Evolutionary conservation across 2,888 invertebrate species (phyloP).

Genomic region (Mactromeris polynyma): DNA sequence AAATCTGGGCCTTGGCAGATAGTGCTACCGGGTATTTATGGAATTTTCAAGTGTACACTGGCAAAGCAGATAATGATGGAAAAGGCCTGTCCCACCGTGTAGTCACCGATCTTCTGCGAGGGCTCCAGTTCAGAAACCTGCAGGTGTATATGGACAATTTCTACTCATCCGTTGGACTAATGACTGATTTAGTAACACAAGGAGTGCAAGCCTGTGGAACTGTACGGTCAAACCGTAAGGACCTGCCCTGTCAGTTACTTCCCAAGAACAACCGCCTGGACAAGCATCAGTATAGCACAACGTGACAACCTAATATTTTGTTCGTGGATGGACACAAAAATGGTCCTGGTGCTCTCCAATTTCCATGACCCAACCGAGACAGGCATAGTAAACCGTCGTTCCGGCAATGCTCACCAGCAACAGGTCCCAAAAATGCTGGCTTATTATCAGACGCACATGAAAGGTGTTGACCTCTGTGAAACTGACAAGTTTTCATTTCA

Average conservation of each 20-base stretch:
- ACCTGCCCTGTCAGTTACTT: conserved; percentile 49
- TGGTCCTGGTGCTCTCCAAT: no score
- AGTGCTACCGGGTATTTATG: conserved; percentile 36
- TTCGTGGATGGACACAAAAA: no score
- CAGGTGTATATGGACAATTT: no score
- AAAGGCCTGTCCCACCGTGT: conserved; percentile 26
- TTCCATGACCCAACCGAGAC: no score
- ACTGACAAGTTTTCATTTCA: background rate
- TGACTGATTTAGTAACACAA: no score
- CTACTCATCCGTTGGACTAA: no score
- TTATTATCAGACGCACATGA: conserved; percentile 42
- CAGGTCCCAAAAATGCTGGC: conserved; percentile 34
- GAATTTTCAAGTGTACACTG: conserved; percentile 52
- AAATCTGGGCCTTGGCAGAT: conserved; percentile 52
- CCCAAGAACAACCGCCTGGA: conserved; percentile 39
- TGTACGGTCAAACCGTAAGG: conserved; percentile 53
- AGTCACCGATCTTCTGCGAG: no score
- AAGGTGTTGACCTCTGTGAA: conserved; percentile 41
- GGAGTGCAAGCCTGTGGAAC: conserved; percentile 58
- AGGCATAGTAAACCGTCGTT: conserved; percentile 27
- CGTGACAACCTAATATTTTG: no score
- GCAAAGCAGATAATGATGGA: conserved; percentile 33
- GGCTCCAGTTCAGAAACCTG: no score
- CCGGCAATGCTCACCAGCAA: conserved; percentile 10
- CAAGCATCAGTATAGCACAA: conserved; percentile 48